Conservation (phyloP, 2,113 vertebrate genomes). For the Elanus axillaris region DNA sequence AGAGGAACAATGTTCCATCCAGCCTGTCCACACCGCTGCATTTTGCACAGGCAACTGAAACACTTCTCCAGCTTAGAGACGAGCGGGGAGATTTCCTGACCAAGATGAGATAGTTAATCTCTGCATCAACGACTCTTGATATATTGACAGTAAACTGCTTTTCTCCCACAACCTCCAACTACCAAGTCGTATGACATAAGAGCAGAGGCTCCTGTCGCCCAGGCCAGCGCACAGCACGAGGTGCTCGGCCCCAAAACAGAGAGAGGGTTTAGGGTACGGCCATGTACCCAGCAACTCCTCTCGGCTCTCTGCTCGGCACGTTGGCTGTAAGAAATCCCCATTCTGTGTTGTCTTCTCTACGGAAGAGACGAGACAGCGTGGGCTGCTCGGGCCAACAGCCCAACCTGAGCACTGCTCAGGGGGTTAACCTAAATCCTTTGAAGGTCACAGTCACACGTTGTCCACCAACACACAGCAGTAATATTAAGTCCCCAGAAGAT, state of each 20-base stretch:
- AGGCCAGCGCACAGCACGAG: background rate
- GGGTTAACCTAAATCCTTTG: background rate
- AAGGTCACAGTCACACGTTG: background rate
- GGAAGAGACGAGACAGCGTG: background rate
- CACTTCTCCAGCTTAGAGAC: background rate
- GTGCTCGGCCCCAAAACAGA: background rate
- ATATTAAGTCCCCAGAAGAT: background rate
- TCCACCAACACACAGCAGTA: background rate
- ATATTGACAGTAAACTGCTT: background rate
- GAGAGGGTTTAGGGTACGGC: background rate
- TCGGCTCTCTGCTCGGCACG: background rate
- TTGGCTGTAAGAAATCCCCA: background rate
- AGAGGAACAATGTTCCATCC: background rate
- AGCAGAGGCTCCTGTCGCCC: background rate
- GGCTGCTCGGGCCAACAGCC: background rate
- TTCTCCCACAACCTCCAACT: background rate
- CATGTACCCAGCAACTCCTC: background rate
- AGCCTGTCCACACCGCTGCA: fast-evolving
- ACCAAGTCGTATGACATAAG: background rate
- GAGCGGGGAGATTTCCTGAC: background rate
- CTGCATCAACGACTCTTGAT: background rate
- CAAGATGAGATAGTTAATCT: background rate
- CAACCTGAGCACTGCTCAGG: background rate
- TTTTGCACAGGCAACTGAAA: background rate
- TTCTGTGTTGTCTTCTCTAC: background rate